phyloP scores from a whole-genome alignment of 2,113 vertebrate genomes.

The Phainopepla nitens region DNA sequence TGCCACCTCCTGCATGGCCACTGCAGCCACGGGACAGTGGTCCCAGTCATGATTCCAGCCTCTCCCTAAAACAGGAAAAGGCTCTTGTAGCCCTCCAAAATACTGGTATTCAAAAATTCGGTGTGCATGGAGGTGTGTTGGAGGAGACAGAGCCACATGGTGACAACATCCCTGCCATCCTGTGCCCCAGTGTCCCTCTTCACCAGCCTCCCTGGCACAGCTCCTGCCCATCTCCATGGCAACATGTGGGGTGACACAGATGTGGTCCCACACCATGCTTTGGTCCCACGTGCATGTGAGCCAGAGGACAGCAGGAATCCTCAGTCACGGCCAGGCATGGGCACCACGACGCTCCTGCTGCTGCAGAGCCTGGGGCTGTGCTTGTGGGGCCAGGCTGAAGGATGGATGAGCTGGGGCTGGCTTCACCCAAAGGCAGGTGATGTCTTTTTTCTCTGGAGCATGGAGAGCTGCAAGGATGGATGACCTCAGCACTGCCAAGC shows the following conservation, averaged over 20 bases:
- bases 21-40: fast-evolving
- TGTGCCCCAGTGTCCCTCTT: not conserved
- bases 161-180: not conserved
- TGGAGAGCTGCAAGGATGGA: not conserved
- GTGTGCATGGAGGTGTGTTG: no score
- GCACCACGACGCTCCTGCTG: not conserved
- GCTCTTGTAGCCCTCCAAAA: not conserved
- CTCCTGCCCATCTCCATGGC: not conserved
- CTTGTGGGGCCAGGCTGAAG: not conserved
- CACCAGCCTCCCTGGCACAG: not conserved
- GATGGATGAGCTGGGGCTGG: not conserved
- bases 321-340: fast-evolving
- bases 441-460: not conserved
- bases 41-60: not conserved
- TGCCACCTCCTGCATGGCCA: not conserved
- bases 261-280: not conserved
- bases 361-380: not conserved
- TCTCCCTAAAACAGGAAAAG: not conserved
- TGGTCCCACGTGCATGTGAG: fast-evolving
- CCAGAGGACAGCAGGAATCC: not conserved
- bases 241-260: not conserved
- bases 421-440: not conserved
- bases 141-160: not conserved
- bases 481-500: not conserved
- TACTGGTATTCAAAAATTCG: not conserved